Evolutionary conservation across 2,888 invertebrate genomes (phyloP).

Genomic region (Omphaloscelis lunosa): DNA sequence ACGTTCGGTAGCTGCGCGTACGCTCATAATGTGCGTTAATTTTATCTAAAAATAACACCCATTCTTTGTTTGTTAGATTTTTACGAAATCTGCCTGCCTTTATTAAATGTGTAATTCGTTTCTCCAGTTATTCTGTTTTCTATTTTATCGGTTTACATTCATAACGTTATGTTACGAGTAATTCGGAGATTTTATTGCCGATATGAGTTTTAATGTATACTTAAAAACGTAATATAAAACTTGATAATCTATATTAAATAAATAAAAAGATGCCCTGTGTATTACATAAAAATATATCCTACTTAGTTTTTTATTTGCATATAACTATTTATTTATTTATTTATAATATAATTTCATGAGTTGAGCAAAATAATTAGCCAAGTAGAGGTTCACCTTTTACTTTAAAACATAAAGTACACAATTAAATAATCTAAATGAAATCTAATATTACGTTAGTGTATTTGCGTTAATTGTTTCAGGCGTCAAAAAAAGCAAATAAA

Average conservation of each 20-base stretch:
- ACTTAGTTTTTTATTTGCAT: slow-evolving; percentile 37
- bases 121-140: slow-evolving; percentile 63
- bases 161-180: slow-evolving; percentile 63
- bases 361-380: slow-evolving; percentile 3
- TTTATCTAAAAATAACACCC: slow-evolving; percentile 89
- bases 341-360: slow-evolving; percentile 32
- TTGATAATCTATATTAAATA: slow-evolving; percentile 54
- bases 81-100: slow-evolving; percentile 86
- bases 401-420: neutral
- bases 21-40: slow-evolving; percentile 89
- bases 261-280: slow-evolving; percentile 16
- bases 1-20: slow-evolving; percentile 83
- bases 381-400: no score
- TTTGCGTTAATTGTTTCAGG: neutral
- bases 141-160: slow-evolving; percentile 68
- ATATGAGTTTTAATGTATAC: slow-evolving; percentile 68
- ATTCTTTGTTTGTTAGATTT: slow-evolving; percentile 89
- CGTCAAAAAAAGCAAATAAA: neutral
- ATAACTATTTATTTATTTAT: no score
- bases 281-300: slow-evolving; percentile 14
- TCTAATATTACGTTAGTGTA: neutral
- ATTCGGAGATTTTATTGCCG: slow-evolving; percentile 65
- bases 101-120: slow-evolving; percentile 75
- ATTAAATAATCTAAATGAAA: neutral
- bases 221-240: slow-evolving; percentile 62